phyloP scores from a whole-genome alignment of 2,888 invertebrate species.

The Cephus runcator region DNA sequence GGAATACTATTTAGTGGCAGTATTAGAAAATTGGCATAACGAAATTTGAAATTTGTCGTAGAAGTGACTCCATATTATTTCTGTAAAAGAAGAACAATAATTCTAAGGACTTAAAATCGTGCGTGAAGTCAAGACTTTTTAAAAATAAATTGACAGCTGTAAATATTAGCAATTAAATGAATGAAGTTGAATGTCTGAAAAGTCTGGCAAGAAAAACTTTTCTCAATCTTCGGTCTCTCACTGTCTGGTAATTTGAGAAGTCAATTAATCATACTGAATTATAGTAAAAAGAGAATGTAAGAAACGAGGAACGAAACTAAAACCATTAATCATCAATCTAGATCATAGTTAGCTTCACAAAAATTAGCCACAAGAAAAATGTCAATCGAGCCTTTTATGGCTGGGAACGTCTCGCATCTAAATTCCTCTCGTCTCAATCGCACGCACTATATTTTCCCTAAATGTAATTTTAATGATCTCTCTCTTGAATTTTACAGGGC shows the following conservation, averaged over 20 bases:
- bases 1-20: not conserved
- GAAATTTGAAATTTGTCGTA: not conserved
- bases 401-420: not conserved
- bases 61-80: not conserved
- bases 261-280: not conserved
- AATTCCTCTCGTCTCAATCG: not conserved
- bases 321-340: not conserved
- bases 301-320: not conserved
- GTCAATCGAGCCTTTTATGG: not conserved
- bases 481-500: not conserved
- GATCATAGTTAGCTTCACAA: not conserved
- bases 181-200: not conserved
- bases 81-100: not conserved
- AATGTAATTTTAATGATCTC: not conserved
- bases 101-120: not conserved
- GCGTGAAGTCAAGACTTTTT: not conserved
- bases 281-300: not conserved
- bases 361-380: not conserved
- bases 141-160: not conserved
- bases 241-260: not conserved
- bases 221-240: not conserved
- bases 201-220: not conserved
- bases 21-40: not conserved
- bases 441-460: not conserved
- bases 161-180: not conserved